phyloP scores from a whole-genome alignment of 2,113 vertebrate species.

The Dromiciops gliroides region DNA sequence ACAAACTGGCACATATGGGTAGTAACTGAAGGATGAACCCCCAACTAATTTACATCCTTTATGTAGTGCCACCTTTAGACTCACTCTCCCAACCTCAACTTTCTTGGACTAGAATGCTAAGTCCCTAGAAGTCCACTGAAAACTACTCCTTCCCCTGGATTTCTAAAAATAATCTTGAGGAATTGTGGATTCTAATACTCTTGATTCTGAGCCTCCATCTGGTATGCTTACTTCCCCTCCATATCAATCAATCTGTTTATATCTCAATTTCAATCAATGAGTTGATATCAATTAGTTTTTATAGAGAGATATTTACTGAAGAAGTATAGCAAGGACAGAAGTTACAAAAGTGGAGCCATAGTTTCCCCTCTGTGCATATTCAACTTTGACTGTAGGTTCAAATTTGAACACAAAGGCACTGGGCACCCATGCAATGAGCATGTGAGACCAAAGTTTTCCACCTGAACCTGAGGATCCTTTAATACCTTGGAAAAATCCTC shows the following conservation, averaged over 20 bases:
- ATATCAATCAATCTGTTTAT: background rate
- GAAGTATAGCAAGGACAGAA: background rate
- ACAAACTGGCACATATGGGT: background rate
- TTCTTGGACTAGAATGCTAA: background rate
- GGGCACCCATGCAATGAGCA: background rate
- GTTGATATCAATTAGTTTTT: background rate
- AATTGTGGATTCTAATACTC: background rate
- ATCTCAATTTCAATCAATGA: background rate
- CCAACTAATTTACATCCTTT: background rate
- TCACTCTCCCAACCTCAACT: background rate
- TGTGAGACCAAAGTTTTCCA: background rate
- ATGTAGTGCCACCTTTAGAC: background rate
- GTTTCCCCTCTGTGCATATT: background rate
- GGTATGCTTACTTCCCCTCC: rapidly evolving
- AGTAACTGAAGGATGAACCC: background rate
- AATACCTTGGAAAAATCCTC: background rate
- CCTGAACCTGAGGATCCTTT: background rate
- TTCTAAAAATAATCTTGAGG: background rate
- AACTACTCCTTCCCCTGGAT: background rate
- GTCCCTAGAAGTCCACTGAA: background rate
- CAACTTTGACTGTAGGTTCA: background rate
- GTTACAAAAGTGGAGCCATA: background rate
- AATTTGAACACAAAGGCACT: background rate
- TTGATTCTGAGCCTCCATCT: background rate
- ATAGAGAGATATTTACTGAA: background rate